Evolutionary conservation across 2,113 vertebrate genomes (phyloP).

Genomic region (Myiopsitta monachus): DNA sequence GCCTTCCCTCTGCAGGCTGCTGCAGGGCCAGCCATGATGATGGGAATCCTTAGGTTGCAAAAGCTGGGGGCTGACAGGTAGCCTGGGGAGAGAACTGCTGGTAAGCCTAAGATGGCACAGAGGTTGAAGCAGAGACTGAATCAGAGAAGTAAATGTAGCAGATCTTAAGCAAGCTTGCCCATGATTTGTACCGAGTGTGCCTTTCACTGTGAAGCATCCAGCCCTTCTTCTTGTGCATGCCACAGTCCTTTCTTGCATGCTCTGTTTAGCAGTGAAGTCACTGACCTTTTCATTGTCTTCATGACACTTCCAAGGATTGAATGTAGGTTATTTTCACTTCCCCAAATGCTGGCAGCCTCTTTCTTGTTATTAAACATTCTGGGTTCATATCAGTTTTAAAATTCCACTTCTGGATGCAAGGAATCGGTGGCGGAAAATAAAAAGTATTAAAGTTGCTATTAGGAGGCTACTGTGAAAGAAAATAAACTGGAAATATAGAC

Average conservation of each 20-base stretch:
- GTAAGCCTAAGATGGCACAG: neutral
- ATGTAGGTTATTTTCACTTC: neutral
- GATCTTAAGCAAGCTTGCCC: neutral
- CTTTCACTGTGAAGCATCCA: neutral
- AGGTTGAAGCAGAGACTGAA: neutral
- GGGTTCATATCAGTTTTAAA: neutral
- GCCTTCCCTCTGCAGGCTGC: neutral
- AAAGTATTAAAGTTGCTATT: neutral
- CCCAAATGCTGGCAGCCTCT: neutral
- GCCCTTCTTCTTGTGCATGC: neutral
- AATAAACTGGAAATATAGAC: neutral
- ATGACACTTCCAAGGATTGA: neutral
- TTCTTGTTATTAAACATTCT: neutral
- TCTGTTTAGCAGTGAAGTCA: slow-evolving; percentile 48
- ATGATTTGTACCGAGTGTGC: neutral
- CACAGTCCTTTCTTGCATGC: neutral
- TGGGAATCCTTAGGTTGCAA: neutral
- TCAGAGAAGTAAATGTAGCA: neutral
- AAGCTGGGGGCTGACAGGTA: neutral
- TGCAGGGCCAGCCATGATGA: neutral
- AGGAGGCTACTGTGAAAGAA: neutral
- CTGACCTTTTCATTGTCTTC: slow-evolving; percentile 29
- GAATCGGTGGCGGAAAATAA: neutral
- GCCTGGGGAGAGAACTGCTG: neutral
- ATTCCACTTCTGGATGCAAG: neutral